Evolutionary conservation across 2,797 vertebrate genomes (phyloP).

Genomic region (Xenentodon cancila): DNA sequence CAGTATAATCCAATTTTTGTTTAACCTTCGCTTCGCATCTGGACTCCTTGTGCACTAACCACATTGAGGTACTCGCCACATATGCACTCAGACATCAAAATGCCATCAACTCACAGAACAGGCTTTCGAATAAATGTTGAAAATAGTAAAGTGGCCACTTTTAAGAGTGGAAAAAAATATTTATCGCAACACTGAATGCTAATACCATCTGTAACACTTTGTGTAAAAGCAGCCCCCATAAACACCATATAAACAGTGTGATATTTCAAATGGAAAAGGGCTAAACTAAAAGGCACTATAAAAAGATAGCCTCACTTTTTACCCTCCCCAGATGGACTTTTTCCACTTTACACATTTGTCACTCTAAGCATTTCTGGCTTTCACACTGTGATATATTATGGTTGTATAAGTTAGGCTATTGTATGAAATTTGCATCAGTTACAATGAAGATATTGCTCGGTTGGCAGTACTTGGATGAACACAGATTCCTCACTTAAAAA

Average conservation of each 20-base stretch:
- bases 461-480: no score
- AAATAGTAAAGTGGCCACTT: constrained; percentile 71
- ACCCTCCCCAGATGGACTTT: constrained; percentile 47
- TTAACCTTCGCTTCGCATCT: constrained; percentile 61
- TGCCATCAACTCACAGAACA: constrained; percentile 68
- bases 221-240: constrained; percentile 78
- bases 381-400: neutral
- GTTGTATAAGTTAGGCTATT: no score
- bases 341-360: constrained; percentile 45
- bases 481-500: no score
- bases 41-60: constrained; percentile 48
- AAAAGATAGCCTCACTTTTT: constrained; percentile 46
- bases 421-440: no score
- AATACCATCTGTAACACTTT: constrained; percentile 67
- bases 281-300: constrained; percentile 3
- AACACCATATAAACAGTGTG: constrained; percentile 74
- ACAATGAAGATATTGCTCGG: no score
- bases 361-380: constrained; percentile 4
- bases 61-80: constrained; percentile 41
- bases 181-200: constrained; percentile 65
- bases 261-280: constrained; percentile 54
- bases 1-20: constrained; percentile 62
- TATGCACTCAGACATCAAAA: constrained; percentile 59
- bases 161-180: constrained; percentile 77
- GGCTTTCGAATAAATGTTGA: constrained; percentile 67